Base-by-base conservation (phyloP, 2,888 invertebrate genomes). In the Luffia ferchaultella region DNA sequence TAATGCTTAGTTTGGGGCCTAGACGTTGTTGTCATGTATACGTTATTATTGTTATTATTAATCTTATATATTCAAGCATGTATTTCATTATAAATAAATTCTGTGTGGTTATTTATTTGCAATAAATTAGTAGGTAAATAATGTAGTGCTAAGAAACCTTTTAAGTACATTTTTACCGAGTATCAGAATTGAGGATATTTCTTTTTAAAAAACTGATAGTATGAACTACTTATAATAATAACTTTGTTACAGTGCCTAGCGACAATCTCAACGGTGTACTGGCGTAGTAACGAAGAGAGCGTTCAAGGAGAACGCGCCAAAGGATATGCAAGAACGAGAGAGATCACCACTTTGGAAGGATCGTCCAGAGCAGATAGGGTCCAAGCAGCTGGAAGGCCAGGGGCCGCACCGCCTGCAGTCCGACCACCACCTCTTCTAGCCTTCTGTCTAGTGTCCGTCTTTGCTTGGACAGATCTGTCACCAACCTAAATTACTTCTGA, bases 231-330 rank as follows among this genome's bases (percentile, higher is more conserved):
- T 7, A 30, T 30, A 12, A 30, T 30, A 30, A 12, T 12, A 30
- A 30, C 52, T 45, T 57, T 41, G 57, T 69, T 73, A 18, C 76
- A 88, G 88, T 95, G 95, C 83, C 87, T 93, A 69, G 94, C 95
- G 53, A 93, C 92, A 62, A 94, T 95, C 73, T 93, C 92, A 51
- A 91, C 92, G 41, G 90, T 95, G 45, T 95, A 95, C 76, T 92
- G 92, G 90, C 87, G 91, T 60, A 93, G 91, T 70, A 94, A 95
- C 76, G 95, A 95, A 72, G 93, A 94, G 70, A 93, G 93, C 64
- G 93, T 94, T 48, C 92, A 93, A 71, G 91, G 93, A 40, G 88
- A 90, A 60, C 87, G 90, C 61, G 87, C 89, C 63, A 89, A 90
- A 65, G 90, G 91, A 49, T 91, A 93, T 57, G 90, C 90, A 46